These are phyloP conservation scores for Pangasianodon gigas DNA, from an alignment of 2,113 vertebrate species.

Conservation along the genomic window DNA sequence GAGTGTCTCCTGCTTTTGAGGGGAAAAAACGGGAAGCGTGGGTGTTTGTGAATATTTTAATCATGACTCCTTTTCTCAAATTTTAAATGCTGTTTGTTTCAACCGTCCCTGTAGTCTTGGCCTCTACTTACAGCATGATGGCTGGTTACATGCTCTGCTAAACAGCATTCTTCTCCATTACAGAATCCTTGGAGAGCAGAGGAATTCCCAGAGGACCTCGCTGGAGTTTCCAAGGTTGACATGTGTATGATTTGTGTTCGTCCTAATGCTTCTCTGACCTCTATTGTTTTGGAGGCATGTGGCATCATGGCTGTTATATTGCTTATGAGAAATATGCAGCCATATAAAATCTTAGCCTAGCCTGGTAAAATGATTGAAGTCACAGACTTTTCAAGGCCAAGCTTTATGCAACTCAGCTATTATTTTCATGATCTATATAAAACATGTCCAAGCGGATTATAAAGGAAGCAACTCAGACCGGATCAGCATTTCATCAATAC, in stretches of 20 bases:
- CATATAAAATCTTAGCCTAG: slow-evolving; percentile 21
- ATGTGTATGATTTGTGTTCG: background rate
- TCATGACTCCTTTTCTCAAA: slow-evolving; percentile 25
- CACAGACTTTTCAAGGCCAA: slow-evolving; percentile 1
- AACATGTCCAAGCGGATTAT: background rate
- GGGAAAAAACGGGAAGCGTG: background rate
- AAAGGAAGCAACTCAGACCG: background rate
- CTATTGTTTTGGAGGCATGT: slow-evolving; percentile 35
- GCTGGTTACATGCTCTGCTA: slow-evolving; percentile 36
- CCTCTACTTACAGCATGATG: slow-evolving; percentile 49
- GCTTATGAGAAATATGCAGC: slow-evolving; percentile 36
- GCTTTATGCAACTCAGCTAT: slow-evolving; percentile 21
- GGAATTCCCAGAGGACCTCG: slow-evolving; percentile 56
- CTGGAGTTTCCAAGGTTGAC: slow-evolving; percentile 31
- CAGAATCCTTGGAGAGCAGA: slow-evolving; percentile 45
- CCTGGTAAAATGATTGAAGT: slow-evolving; percentile 35
- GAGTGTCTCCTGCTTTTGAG: background rate
- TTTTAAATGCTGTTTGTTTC: slow-evolving; percentile 19
- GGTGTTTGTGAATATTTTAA: slow-evolving; percentile 38
- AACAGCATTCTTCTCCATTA: slow-evolving; percentile 44
- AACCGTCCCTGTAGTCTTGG: slow-evolving; percentile 24
- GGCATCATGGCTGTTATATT: slow-evolving; percentile 29
- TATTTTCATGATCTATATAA: slow-evolving; percentile 29
- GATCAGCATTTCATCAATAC: background rate
- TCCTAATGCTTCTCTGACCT: background rate